These are phyloP conservation scores for Sitophilus oryzae DNA, from an alignment of 1,140 invertebrate species.

Conservation along the genomic window DNA sequence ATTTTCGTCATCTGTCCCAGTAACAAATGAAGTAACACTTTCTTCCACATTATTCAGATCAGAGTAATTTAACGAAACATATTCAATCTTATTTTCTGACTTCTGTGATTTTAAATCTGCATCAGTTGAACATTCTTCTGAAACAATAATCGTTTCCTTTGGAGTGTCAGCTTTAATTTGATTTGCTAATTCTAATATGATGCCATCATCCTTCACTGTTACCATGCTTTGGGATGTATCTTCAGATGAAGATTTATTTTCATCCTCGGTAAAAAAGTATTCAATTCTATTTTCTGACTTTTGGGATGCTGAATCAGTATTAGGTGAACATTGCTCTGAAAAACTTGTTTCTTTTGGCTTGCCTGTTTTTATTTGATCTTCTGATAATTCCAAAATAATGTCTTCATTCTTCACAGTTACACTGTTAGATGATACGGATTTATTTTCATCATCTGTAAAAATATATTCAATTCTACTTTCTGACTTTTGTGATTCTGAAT, in stretches of 20 bases:
- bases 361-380: background rate
- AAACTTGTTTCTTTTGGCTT: background rate
- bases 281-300: background rate
- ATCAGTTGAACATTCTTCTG: no score
- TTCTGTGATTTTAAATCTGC: background rate
- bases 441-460: slow-evolving; percentile 6
- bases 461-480: background rate
- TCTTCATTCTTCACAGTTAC: slow-evolving; percentile 14
- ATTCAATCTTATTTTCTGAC: background rate
- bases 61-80: no score
- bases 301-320: background rate
- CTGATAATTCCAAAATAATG: slow-evolving; percentile 16
- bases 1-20: slow-evolving; percentile 6
- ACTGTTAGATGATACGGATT: slow-evolving; percentile 1
- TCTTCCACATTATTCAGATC: no score
- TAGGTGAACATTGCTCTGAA: no score
- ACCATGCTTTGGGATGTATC: slow-evolving; percentile 11
- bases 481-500: background rate
- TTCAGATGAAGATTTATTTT: background rate
- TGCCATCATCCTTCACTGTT: slow-evolving; percentile 11
- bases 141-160: background rate
- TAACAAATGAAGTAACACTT: no score
- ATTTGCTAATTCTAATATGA: slow-evolving; percentile 16
- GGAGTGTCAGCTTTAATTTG: background rate
- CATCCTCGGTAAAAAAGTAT: slow-evolving; percentile 1